Base-by-base conservation (phyloP, 23 tunicate species). In the Diplosoma virens region DNA sequence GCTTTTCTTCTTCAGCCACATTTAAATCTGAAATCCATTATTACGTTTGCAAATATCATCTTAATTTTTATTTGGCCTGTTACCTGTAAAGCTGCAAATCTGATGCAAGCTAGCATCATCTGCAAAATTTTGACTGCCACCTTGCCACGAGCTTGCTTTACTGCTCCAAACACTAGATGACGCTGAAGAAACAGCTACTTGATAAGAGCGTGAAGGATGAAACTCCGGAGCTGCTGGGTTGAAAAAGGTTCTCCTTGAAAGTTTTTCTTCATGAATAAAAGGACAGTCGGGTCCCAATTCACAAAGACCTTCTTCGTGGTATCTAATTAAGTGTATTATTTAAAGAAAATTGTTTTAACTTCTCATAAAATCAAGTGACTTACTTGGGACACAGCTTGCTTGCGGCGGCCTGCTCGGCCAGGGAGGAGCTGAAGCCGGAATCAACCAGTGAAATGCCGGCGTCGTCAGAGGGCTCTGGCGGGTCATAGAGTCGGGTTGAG, bases 291-390 rank as follows among this genome's bases (percentile, higher is more conserved):
- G 81, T 3, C 87, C 87, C 54, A 82, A 37, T 45, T 82, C 87
- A 41, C 87, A 82, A 11, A 82, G 25, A 1, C 87, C 87, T 21
- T 82, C 87, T 26, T 23, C 47, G 87, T 82, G 87, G 27, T 82
- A 82, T 53, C 87, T 82, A 66, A 65, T 59, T 7, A 52, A 56
- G 16, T 5, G 21, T 11, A 23, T 56, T 56, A 56, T 41, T 41
- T 7, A 41, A 9, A 41, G n/a, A n/a, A n/a, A n/a, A n/a, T n/a
- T n/a, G n/a, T n/a, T n/a, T n/a, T n/a, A n/a, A n/a, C n/a, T n/a
- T n/a, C n/a, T n/a, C n/a, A n/a, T n/a, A n/a, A n/a, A n/a, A n/a
- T n/a, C n/a, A n/a, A n/a, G n/a, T n/a, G 2, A 31, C 67, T 66
- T 82, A 82, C 87, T 72, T 82, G 29, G 87, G 87, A 41, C 87